phyloP scores from a whole-genome alignment of 2,888 invertebrate genomes.

The Plebejus melissa region DNA sequence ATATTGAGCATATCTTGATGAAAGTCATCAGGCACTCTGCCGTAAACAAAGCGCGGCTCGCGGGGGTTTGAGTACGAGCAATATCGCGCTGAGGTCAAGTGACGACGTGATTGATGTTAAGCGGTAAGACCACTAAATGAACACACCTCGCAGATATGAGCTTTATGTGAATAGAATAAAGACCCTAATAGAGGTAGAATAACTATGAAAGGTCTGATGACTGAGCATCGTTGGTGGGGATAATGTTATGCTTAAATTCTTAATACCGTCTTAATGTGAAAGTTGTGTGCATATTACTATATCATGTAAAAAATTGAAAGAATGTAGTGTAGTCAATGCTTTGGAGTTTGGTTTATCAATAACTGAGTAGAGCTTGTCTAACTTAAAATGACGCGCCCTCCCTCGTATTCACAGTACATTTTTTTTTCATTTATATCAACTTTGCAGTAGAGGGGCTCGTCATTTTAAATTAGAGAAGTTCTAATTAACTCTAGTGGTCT shows the following conservation, averaged over 20 bases:
- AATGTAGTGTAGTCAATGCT: too few relatives aligned
- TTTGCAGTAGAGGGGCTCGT: too few relatives aligned
- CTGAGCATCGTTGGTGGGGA: not conserved
- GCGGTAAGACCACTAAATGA: slow-evolving; percentile 22
- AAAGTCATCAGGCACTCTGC: slow-evolving; percentile 15
- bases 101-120: slow-evolving; percentile 23
- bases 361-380: too few relatives aligned
- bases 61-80: slow-evolving; percentile 26
- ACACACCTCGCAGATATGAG: not conserved
- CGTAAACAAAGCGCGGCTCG: slow-evolving; percentile 28
- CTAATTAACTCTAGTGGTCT: too few relatives aligned
- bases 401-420: too few relatives aligned
- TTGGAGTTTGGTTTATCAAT: too few relatives aligned
- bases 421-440: too few relatives aligned
- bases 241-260: not conserved
- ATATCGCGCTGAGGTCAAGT: slow-evolving; percentile 30
- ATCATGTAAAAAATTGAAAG: too few relatives aligned
- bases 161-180: not conserved
- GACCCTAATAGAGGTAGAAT: not conserved
- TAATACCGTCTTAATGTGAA: not conserved
- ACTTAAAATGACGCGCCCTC: too few relatives aligned
- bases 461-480: too few relatives aligned
- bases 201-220: not conserved
- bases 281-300: not conserved
- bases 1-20: slow-evolving; percentile 13